Evolutionary conservation across 2,797 vertebrate species (phyloP), one percentile per base, ranked within the genome.

Genomic region (Parauchenoglanis punctatus): DNA sequence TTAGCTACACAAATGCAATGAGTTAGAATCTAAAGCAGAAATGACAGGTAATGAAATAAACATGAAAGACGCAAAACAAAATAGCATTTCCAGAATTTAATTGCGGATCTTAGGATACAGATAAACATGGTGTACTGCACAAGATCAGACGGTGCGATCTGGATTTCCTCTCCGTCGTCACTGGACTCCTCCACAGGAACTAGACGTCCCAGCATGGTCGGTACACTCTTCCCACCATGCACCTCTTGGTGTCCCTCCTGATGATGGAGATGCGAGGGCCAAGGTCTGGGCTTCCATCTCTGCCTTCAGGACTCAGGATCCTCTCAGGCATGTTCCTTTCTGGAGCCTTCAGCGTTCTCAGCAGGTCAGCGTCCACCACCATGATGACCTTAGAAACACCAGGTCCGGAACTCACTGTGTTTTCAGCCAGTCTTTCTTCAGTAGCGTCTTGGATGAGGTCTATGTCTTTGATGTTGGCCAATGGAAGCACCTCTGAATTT

Each of bases 211-310:
- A 96, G 92, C 96, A 96, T 0, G 96, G 96, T 80, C 96, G 92
- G 92, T 96, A 96, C 85, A 96, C 95, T 65, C 96, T 91, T 88
- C 96, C 96, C 93, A 96, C 95, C 96, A 96, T 96, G 93, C 96
- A 96, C 88, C 95, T 94, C 95, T 96, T 96, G 61, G 93, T 94
- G 92, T 96, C 95, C 89, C 94, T 94, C 91, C 92, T 94, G 90
- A 94, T 92, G 87, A 96, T 94, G 85, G 94, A 92, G 85, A 95
- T 88, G 91, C 23, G 92, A 73, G 91, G 87, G 88, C 59, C 86
- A 44, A 61, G 76, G 72, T 95, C 94, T 85, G 91, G 93, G 85
- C 82, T 58, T 10, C 44, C 72, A 5, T 91, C 91, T 81, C 88
- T 89, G 85, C 88, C 89, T 46, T 94, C 92, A 4, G 85, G 13